A percentile compares a stretch with the other conserved stretches of the same genome.
phyloP scores from a whole-genome alignment of 2,888 invertebrate species.

The Exephanes ischioxanthus region DNA sequence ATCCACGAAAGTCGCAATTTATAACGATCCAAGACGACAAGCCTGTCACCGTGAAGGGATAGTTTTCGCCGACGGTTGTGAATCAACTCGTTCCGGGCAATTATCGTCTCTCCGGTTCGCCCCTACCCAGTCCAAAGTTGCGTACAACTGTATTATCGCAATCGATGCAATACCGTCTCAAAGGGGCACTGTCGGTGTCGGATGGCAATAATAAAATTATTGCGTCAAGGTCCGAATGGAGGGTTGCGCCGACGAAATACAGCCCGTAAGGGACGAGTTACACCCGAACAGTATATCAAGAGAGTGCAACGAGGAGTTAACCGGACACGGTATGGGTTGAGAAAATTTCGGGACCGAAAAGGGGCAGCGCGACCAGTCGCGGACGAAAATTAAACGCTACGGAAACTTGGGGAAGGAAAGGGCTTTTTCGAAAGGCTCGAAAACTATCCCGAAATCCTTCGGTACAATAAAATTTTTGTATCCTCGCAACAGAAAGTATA shows the following conservation, averaged over 20 bases:
- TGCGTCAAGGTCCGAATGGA: slow-evolving; percentile 26
- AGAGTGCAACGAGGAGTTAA: slow-evolving; percentile 25
- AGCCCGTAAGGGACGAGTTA: slow-evolving; percentile 41
- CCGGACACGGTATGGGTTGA: slow-evolving; percentile 20
- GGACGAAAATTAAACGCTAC: not conserved
- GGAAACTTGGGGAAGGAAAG: not conserved
- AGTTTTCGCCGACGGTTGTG: not conserved
- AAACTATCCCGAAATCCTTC: not conserved
- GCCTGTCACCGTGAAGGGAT: not conserved
- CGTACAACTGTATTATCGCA: slow-evolving; percentile 26
- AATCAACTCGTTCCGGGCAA: slow-evolving; percentile 36
- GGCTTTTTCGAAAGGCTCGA: not conserved
- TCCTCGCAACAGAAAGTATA: slow-evolving; percentile 3
- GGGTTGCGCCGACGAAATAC: slow-evolving; percentile 18
- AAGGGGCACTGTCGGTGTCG: not conserved
- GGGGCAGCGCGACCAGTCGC: slow-evolving; percentile 12
- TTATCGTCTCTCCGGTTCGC: not conserved
- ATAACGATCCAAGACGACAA: slow-evolving; percentile 23
- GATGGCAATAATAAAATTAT: slow-evolving; percentile 61
- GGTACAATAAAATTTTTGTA: slow-evolving; percentile 50
- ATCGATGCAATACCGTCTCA: slow-evolving; percentile 5
- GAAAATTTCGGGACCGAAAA: slow-evolving; percentile 24
- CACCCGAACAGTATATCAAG: slow-evolving; percentile 14
- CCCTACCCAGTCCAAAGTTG: not conserved
- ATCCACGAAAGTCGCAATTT: slow-evolving; percentile 28